A percentile compares a stretch with the other conserved stretches of the same genome.
phyloP scores from a whole-genome alignment of 2,888 invertebrate species.

The Hypena proboscidalis region DNA sequence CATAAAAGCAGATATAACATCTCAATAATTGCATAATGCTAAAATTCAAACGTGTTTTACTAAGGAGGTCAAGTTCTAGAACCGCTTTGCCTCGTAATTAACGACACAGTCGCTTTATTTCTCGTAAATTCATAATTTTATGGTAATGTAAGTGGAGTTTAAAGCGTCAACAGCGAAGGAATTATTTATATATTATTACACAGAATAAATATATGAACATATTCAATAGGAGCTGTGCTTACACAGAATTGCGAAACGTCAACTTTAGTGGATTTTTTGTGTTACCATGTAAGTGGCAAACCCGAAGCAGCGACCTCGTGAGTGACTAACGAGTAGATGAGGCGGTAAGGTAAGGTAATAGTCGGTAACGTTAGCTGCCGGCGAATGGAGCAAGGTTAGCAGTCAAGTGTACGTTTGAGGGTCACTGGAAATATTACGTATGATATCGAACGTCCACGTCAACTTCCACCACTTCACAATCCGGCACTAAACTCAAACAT shows the following conservation, averaged over 20 bases:
- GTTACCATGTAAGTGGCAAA: slow-evolving; percentile 64
- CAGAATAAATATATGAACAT: slow-evolving; percentile 13
- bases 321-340: slow-evolving; percentile 60
- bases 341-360: slow-evolving; percentile 60
- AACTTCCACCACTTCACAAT: slow-evolving; percentile 15
- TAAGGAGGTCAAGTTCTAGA: slow-evolving; percentile 78
- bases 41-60: slow-evolving; percentile 64
- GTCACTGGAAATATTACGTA: slow-evolving; percentile 58
- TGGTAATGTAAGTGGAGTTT: slow-evolving; percentile 44
- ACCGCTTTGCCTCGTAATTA: slow-evolving; percentile 55
- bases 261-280: slow-evolving; percentile 46
- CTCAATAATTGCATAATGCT: slow-evolving; percentile 64
- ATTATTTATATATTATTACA: slow-evolving; percentile 20
- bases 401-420: slow-evolving; percentile 63
- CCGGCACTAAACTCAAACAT: slow-evolving; percentile 22
- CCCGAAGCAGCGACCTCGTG: slow-evolving; percentile 59
- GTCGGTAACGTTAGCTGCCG: slow-evolving; percentile 52
- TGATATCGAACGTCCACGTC: slow-evolving; percentile 45
- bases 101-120: slow-evolving; percentile 46
- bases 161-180: slow-evolving; percentile 36
- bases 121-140: slow-evolving; percentile 51
- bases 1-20: slow-evolving; percentile 56
- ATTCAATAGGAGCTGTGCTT: slow-evolving; percentile 18
- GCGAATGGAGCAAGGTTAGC: slow-evolving; percentile 66
- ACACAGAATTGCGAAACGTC: slow-evolving; percentile 52